A percentile compares a stretch with the other conserved stretches of the same genome.
These are phyloP conservation scores for Chymomyza caudatula DNA, from an alignment of 2,888 invertebrate genomes.

Conservation along the genomic window DNA sequence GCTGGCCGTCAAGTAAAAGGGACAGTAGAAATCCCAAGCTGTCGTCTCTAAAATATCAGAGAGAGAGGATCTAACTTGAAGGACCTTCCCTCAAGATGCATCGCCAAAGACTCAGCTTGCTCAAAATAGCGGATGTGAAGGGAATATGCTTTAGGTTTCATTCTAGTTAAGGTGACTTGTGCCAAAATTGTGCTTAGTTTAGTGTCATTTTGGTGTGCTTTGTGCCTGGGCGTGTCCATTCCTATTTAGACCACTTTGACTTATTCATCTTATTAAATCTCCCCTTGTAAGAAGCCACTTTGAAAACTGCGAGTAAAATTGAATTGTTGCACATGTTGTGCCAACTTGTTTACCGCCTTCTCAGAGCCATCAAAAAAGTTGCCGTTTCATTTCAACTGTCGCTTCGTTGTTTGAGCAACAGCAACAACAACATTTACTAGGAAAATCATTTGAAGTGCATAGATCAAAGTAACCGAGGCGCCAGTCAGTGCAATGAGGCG, in stretches of 20 bases:
- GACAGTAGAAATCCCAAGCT: too few species aligned
- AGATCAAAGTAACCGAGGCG: slow-evolving; percentile 69
- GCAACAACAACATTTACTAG: slow-evolving; percentile 40
- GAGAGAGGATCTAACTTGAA: too few species aligned
- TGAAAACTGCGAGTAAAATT: slow-evolving; percentile 6
- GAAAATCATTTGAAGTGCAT: slow-evolving; percentile 66
- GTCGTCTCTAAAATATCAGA: too few species aligned
- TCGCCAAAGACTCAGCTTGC: too few species aligned
- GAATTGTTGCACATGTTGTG: slow-evolving; percentile 35
- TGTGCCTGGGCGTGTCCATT: neutral
- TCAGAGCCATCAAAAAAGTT: slow-evolving; percentile 53
- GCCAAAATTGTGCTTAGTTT: too few species aligned
- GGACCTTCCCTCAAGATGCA: too few species aligned
- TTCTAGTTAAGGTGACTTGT: too few species aligned
- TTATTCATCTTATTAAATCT: neutral
- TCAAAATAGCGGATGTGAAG: too few species aligned
- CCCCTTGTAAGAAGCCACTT: neutral
- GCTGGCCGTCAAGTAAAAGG: too few species aligned
- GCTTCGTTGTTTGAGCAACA: slow-evolving; percentile 67
- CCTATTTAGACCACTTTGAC: neutral
- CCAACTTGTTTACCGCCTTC: slow-evolving; percentile 56
- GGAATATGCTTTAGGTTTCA: too few species aligned
- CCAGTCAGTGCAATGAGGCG: slow-evolving; percentile 20
- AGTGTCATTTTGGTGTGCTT: too few species aligned
- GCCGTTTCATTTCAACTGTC: slow-evolving; percentile 66